Percentiles rank a stretch among this genome's conserved stretches.
Evolutionary conservation across 2,797 vertebrate species (phyloP).

Genomic region (Aphelocoma californica): DNA sequence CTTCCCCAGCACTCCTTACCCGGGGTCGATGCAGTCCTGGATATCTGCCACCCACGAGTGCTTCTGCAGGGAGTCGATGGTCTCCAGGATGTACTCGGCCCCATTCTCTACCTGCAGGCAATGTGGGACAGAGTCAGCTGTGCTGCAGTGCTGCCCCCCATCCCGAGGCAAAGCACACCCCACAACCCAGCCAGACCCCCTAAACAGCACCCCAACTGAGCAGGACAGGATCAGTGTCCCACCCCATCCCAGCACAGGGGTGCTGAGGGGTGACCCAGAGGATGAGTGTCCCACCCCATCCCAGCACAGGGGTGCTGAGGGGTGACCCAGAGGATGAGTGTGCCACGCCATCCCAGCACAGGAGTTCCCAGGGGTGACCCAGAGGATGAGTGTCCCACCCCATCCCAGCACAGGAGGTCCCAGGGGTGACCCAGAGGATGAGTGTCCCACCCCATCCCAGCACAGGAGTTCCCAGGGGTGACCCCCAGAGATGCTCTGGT

Average conservation of each 20-base stretch:
- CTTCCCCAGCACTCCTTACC: constrained; percentile 75
- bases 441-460: not conserved
- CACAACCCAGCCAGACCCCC: not conserved
- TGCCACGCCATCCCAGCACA: not conserved
- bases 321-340: not conserved
- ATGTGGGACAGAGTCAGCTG: not conserved
- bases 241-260: not conserved
- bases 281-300: not conserved
- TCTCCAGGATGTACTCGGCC: constrained; percentile 97
- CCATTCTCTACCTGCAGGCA: constrained; percentile 89
- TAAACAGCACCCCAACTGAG: not conserved
- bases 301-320: not conserved
- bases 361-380: not conserved
- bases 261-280: no score
- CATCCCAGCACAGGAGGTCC: not conserved
- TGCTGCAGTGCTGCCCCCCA: not conserved
- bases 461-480: accelerated
- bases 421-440: not conserved
- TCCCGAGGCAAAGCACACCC: not conserved
- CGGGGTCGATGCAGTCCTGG: constrained; percentile 95
- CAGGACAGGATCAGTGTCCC: not conserved
- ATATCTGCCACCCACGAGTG: constrained; percentile 99
- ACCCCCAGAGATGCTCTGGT: not conserved
- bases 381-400: no score
- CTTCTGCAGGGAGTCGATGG: constrained; percentile 97